Base-by-base conservation (phyloP, 2,113 vertebrate genomes). In the Myocastor coypus region DNA sequence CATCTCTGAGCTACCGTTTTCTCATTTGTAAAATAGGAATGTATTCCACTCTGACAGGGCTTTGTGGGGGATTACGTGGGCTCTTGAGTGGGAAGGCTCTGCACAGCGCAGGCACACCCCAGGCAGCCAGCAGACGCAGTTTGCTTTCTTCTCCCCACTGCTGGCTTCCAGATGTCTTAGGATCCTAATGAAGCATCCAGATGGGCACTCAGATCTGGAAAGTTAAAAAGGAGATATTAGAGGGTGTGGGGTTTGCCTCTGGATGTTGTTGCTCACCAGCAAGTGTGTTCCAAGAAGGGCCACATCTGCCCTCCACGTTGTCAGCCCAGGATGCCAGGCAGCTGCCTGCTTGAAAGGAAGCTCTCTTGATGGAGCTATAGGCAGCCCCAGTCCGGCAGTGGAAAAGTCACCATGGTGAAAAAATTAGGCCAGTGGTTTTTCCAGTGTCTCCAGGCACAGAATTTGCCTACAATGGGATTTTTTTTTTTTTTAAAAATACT, bases 271-370 rank as follows among this genome's bases (percentile, higher is more conserved):
- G 83, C 52, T 83, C 83, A 71, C 61, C 12, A 68, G 6, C 87
- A 71, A 93, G 52, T 26, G 37, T 78, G 69, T 84, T 96, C 83
- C 69, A 30, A 85, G 68, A 61, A 16, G 61, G 10, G 1, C 30
- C 75, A 88, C 96, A 94, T 96, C 93, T 96, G 92, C 77, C 92
- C 64, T n/a, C 59, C 97, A 96, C 69, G 42, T 91, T 46, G 81
- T 19, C 2, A 61, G n/a, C 42, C 68, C 8, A 3, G 26, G 57
- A 20, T 0, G 3, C 81, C 19, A 17, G 20, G n/a, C 77, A 87
- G 94, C 77, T 71, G 59, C 28, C 34, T 17, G 50, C 92, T 87
- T 92, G 46, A 91, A 91, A 88, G 75, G 78, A 88, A 77, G 19
- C 28, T 64, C 57, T n/a, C 14, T 28, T 26, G 66, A 71, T 1